A percentile compares a stretch with the other conserved stretches of the same genome.
These are phyloP conservation scores for Speoplatyrhinus poulsoni DNA, from an alignment of 2,113 vertebrate genomes.

Conservation along the genomic window DNA sequence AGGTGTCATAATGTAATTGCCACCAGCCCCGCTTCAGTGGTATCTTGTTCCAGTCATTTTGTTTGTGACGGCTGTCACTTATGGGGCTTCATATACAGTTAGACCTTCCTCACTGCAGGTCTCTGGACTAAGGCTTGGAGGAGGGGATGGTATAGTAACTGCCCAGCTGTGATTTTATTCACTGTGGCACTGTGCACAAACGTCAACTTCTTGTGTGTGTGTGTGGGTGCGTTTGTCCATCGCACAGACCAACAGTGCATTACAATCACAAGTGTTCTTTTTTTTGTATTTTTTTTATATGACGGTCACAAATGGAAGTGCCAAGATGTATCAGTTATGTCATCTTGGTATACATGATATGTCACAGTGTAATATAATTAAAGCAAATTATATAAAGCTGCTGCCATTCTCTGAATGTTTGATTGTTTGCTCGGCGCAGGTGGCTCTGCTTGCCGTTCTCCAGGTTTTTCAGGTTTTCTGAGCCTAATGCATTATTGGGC, in stretches of 20 bases:
- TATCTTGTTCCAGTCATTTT: constrained; percentile 51
- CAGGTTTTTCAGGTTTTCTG: background rate
- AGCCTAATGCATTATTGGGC: background rate
- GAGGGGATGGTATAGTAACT: constrained; percentile 18
- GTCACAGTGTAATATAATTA: constrained; percentile 1
- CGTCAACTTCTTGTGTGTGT: constrained; percentile 43
- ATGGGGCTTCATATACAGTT: constrained; percentile 26
- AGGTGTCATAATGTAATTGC: constrained; percentile 36
- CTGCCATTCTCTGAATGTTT: background rate
- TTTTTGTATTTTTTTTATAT: constrained; percentile 19
- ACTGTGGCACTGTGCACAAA: constrained; percentile 56
- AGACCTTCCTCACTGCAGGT: constrained; percentile 24
- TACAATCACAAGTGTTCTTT: constrained; percentile 54
- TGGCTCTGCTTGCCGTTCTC: constrained; percentile 2
- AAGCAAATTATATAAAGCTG: too few relatives aligned
- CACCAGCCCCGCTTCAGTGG: constrained; percentile 24
- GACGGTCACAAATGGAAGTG: constrained; percentile 18
- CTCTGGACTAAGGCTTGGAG: constrained; percentile 29
- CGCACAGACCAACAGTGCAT: constrained; percentile 39
- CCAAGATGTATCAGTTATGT: constrained; percentile 20
- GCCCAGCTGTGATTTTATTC: constrained; percentile 61
- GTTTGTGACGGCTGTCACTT: constrained; percentile 62
- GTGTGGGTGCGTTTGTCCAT: constrained; percentile 1
- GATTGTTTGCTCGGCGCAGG: constrained; percentile 4
- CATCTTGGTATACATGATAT: constrained; percentile 16